Evolutionary conservation across 2,888 invertebrate species (phyloP).

Genomic region (Parasteatoda lunata): DNA sequence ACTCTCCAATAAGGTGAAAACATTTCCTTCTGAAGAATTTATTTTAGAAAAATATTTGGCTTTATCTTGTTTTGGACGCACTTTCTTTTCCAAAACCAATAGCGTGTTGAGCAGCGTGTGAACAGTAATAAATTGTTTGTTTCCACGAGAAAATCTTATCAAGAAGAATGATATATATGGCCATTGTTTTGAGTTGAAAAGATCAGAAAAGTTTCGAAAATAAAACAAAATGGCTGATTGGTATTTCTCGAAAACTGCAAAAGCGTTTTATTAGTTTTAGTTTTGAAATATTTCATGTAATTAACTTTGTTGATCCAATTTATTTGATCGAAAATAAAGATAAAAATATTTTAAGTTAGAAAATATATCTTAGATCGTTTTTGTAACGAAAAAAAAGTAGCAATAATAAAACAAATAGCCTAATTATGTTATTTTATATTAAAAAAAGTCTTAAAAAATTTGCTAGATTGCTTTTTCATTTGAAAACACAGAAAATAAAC

Average conservation of each 20-base stretch:
- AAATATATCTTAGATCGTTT: too few species aligned
- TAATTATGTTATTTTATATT: too few species aligned
- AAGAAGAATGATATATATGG: slow-evolving; percentile 40
- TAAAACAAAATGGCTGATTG: neutral
- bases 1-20: neutral
- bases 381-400: too few species aligned
- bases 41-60: neutral
- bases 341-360: too few species aligned
- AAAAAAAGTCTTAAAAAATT: too few species aligned
- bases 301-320: too few species aligned
- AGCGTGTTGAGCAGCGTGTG: slow-evolving; percentile 24
- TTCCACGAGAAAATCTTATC: slow-evolving; percentile 45
- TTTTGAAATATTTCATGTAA: too few species aligned
- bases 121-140: slow-evolving; percentile 48
- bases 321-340: too few species aligned
- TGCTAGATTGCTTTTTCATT: too few species aligned
- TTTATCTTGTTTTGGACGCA: slow-evolving; percentile 19
- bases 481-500: too few species aligned
- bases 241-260: neutral
- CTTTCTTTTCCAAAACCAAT: slow-evolving; percentile 38
- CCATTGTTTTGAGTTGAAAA: slow-evolving; percentile 3
- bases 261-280: neutral
- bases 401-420: too few species aligned
- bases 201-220: neutral
- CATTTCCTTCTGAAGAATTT: neutral